phyloP scores from a whole-genome alignment of 1,140 invertebrate genomes.

The Papilio machaon region DNA sequence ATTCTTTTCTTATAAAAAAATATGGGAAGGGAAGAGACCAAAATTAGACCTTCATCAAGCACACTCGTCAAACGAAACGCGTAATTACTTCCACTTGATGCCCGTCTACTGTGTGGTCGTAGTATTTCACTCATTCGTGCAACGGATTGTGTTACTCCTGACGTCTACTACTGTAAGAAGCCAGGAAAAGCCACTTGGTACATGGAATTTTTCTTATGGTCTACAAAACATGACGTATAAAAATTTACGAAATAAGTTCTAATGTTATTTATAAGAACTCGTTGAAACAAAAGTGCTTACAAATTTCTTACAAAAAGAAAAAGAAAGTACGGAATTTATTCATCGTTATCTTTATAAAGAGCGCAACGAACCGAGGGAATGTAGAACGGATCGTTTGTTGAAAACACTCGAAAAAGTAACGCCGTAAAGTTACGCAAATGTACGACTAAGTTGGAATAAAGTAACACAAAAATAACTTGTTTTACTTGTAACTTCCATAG shows the following conservation, averaged over 20 bases:
- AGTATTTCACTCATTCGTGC: too few species aligned
- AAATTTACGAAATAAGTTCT: not conserved
- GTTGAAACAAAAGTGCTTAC: conserved; percentile 16
- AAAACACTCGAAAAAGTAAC: conserved; percentile 20
- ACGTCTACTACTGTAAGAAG: too few species aligned
- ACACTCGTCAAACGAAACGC: too few species aligned
- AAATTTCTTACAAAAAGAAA: conserved; percentile 18
- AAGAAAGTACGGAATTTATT: conserved; percentile 13
- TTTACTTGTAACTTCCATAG: not conserved
- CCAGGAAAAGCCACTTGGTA: not conserved
- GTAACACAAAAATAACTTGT: not conserved
- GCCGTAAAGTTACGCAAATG: conserved; percentile 1
- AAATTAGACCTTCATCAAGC: too few species aligned
- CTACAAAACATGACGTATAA: not conserved
- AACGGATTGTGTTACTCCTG: too few species aligned
- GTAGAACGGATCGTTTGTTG: conserved; percentile 17
- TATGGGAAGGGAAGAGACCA: too few species aligned
- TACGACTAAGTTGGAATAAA: not conserved
- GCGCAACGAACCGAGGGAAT: conserved; percentile 18
- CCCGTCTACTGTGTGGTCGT: too few species aligned
- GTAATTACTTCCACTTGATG: too few species aligned
- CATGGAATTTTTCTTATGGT: not conserved
- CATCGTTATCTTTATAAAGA: conserved; percentile 23
- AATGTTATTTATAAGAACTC: conserved; percentile 10
- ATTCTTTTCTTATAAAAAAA: too few species aligned